A percentile compares a stretch with the other conserved stretches of the same genome.
These are phyloP conservation scores for Falcunculus frontatus DNA, from an alignment of 2,113 vertebrate species.

Conservation along the genomic window DNA sequence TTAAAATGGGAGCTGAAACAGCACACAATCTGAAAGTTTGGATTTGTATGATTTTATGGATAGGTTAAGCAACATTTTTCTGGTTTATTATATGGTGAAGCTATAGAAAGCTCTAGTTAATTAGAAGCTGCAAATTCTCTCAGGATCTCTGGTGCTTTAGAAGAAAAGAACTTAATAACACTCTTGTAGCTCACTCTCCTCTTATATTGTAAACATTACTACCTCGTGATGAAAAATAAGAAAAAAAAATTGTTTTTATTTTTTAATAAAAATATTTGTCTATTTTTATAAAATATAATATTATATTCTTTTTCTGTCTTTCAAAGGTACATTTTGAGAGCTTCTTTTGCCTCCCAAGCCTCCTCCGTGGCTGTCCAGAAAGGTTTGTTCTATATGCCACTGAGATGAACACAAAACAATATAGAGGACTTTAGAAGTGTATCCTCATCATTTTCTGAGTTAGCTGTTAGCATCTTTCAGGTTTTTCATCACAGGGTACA, in stretches of 20 bases:
- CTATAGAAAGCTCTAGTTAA: not conserved
- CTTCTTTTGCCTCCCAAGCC: not conserved
- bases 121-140: not conserved
- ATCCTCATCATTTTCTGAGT: not conserved
- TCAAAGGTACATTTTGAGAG: not conserved
- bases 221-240: not conserved
- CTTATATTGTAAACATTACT: not conserved
- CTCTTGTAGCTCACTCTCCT: not conserved
- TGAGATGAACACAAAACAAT: not conserved
- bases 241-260: accelerated
- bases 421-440: not conserved
- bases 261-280: not conserved
- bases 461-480: not conserved
- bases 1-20: not conserved
- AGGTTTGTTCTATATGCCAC: not conserved
- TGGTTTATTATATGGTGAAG: not conserved
- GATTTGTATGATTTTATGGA: not conserved
- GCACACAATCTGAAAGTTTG: not conserved
- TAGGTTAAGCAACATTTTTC: not conserved
- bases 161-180: not conserved
- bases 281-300: not conserved
- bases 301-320: not conserved
- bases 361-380: not conserved
- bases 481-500: accelerated
- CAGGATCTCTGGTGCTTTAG: not conserved